Conservation (phyloP, 2,888 invertebrate species). For the Ditula angustiorana region DNA sequence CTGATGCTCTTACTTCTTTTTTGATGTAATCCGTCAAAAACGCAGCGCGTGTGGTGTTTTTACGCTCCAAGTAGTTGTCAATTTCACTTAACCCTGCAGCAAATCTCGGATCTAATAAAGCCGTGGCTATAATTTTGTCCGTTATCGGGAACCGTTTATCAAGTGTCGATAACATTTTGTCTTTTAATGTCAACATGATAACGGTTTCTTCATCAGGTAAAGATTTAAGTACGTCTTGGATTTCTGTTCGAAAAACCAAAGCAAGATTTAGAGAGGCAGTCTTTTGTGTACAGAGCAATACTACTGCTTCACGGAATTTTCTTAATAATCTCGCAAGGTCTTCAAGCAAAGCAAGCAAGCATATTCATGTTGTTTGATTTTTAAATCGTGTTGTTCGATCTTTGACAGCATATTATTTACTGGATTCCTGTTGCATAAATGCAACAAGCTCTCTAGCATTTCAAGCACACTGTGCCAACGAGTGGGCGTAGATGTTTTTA, state of each 20-base stretch:
- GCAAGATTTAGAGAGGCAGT: neutral
- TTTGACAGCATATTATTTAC: neutral
- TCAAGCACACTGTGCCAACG: conserved; percentile 7
- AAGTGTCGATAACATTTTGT: neutral
- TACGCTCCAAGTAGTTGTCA: too few species aligned
- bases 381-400: neutral
- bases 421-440: conserved; percentile 1
- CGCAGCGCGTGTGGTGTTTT: too few species aligned
- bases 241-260: conserved; percentile 2
- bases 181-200: neutral
- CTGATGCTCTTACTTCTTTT: too few species aligned
- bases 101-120: neutral
- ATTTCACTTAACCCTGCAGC: too few species aligned
- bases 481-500: too few species aligned
- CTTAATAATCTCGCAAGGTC: neutral
- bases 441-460: conserved; percentile 7
- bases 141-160: neutral
- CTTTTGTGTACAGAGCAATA: neutral
- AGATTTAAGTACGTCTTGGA: neutral
- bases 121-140: neutral
- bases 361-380: neutral
- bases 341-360: neutral
- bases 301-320: conserved; percentile 1
- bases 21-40: too few species aligned
- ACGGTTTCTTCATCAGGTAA: neutral